Conservation (phyloP, 1,140 invertebrate species). For the Aleiodes sp. region DNA sequence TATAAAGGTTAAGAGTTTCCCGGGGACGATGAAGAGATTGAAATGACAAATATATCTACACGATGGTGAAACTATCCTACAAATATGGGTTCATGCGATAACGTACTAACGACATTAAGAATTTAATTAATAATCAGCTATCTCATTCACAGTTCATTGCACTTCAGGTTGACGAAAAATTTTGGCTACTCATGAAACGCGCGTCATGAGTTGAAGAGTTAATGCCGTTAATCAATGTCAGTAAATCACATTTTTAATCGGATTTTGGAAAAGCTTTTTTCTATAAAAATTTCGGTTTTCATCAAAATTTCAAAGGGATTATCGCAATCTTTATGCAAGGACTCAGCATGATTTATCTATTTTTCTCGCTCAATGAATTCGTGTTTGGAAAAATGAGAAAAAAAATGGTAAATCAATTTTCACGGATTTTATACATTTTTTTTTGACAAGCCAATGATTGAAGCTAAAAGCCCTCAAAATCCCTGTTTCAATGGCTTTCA, state of each 20-base stretch:
- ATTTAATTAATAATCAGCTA: slow-evolving; percentile 10
- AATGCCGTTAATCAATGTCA: neutral
- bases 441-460: neutral
- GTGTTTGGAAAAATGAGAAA: neutral
- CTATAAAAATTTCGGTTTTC: no score
- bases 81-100: neutral
- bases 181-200: neutral
- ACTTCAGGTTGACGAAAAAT: neutral
- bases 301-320: no score
- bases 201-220: neutral
- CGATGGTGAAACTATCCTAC: neutral
- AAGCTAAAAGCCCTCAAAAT: neutral
- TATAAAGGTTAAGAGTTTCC: no score
- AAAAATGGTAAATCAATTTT: neutral
- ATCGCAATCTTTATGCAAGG: no score
- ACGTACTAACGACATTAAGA: neutral
- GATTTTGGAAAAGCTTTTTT: no score
- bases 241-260: neutral
- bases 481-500: neutral
- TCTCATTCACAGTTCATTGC: neutral
- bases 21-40: neutral
- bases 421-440: neutral
- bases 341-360: no score
- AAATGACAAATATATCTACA: slow-evolving; percentile 3
- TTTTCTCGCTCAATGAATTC: neutral